Evolutionary conservation across 2,797 vertebrate genomes (phyloP), one percentile per base, ranked within the genome.

Genomic region (Parauchenoglanis punctatus): DNA sequence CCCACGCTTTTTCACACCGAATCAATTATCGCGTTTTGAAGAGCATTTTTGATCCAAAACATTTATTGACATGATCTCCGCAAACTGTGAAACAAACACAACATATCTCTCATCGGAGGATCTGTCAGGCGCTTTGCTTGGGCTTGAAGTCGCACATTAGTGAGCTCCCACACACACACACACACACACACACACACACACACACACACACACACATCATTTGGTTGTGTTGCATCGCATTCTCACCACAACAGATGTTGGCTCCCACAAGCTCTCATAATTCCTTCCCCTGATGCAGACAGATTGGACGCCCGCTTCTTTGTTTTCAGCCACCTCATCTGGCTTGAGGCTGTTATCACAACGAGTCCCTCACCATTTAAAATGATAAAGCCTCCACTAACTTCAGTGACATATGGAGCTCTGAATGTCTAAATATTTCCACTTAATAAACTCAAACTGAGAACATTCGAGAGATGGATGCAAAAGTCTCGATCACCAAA

Each of bases 61-160:
- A 91, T 88, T 92, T 92, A 93, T 92, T 93, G 93, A 93, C 92
- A 92, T 91, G 91, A 92, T 92, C 90, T 91, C 80, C 85, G 44
- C 90, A 93, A 93, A 92, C 92, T 93, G 93, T 93, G 93, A 93
- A 93, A 92, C 91, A 93, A 93, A 93, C 91, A 93, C 91, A 89
- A 91, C 89, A 89, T 89, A 92, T 89, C 89, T 91, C 85, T 89
- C 88, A 81, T 91, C 89, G 88, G 90, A 90, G 89, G 87, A 91
- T 90, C 89, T 89, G 90, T 92, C 88, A 89, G 90, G 86, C 87
- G 86, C 88, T 89, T 89, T 90, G 90, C 81, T 91, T 91, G 91
- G 92, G 89, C 91, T 87, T 88, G 88, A 86, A 91, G 89, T 90
- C 89, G 72, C 91, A 92, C 91, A 92, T 92, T 92, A 92, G 91